Evolutionary conservation across 2,797 vertebrate genomes (phyloP).

Genomic region (Acanthiza pusilla): DNA sequence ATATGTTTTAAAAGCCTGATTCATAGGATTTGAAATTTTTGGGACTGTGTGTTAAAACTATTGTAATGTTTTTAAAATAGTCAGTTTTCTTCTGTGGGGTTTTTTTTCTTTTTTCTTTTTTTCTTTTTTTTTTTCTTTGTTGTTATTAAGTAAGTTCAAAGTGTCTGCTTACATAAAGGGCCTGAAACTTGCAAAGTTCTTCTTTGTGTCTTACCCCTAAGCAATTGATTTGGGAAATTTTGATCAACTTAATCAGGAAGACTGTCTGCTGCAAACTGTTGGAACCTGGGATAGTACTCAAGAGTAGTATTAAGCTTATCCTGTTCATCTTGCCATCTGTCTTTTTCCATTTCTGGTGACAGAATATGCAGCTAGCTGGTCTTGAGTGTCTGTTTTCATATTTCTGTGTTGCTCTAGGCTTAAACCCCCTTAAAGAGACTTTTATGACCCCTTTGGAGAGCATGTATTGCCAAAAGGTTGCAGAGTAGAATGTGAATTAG

Average conservation of each 20-base stretch:
- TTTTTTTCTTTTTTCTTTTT: background rate
- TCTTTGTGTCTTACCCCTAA: background rate
- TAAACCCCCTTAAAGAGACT: background rate
- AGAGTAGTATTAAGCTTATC: background rate
- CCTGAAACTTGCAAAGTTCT: background rate
- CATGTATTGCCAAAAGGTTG: background rate
- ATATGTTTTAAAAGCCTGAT: background rate
- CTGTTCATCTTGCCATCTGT: background rate
- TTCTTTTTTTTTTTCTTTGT: background rate
- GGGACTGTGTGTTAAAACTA: background rate
- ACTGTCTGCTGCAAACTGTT: background rate
- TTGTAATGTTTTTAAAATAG: background rate
- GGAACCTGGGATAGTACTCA: background rate
- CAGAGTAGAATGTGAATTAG: background rate
- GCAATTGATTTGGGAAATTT: background rate
- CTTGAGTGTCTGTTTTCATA: background rate
- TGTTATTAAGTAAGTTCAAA: background rate
- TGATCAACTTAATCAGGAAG: background rate
- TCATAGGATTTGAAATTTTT: background rate
- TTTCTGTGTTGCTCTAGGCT: background rate
- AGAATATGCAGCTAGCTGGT: background rate
- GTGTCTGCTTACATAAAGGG: background rate
- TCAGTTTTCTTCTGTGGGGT: background rate
- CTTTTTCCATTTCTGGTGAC: background rate
- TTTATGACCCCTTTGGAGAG: background rate